These are phyloP conservation scores for Cebidichthys violaceus DNA, from an alignment of 2,113 vertebrate genomes.

Conservation along the genomic window DNA sequence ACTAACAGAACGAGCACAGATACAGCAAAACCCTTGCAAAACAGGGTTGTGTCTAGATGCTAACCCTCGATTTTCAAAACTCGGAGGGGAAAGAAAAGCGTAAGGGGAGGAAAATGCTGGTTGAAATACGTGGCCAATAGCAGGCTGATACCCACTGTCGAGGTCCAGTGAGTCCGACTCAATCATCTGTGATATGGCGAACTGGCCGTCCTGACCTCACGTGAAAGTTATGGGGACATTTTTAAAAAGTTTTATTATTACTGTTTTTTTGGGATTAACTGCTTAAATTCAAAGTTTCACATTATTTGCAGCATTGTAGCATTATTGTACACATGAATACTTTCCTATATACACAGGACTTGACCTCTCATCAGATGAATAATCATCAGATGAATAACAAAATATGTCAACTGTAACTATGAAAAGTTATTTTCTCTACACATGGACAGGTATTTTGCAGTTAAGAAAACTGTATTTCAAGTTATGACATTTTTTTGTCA, in stretches of 20 bases:
- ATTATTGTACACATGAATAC: neutral
- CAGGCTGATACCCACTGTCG: too few relatives aligned
- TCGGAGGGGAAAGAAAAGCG: too few relatives aligned
- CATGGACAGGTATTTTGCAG: neutral
- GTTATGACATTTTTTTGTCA: neutral
- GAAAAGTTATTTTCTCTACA: neutral
- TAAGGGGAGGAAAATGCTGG: too few relatives aligned
- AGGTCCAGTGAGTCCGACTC: too few relatives aligned
- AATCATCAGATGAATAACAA: neutral
- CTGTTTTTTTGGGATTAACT: neutral
- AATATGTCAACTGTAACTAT: neutral
- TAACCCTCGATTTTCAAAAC: too few relatives aligned
- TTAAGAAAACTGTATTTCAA: neutral
- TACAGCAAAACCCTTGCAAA: too few relatives aligned
- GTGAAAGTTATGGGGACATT: neutral
- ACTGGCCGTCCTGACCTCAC: neutral
- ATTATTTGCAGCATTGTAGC: neutral
- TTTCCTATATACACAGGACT: neutral
- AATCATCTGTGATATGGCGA: neutral
- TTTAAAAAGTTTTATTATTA: neutral
- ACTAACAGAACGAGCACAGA: too few relatives aligned
- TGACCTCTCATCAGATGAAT: too few relatives aligned
- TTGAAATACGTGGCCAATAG: too few relatives aligned
- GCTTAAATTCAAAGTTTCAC: neutral
- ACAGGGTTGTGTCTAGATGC: too few relatives aligned